Conservation (phyloP, 2,797 vertebrate genomes). For the Gymnothorax javanicus region DNA sequence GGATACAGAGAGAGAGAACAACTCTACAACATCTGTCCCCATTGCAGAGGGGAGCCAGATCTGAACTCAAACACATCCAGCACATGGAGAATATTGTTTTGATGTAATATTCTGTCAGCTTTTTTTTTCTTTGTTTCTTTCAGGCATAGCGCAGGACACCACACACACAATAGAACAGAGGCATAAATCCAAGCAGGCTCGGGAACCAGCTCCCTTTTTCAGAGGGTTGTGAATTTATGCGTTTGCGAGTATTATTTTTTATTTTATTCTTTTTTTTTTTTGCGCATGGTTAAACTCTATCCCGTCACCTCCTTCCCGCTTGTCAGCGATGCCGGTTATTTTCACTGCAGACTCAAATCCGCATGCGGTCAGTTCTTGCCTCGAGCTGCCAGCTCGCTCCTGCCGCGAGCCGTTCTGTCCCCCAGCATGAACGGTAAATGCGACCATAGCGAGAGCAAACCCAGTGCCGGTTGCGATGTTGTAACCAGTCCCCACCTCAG, state of each 20-base stretch:
- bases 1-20: conserved; percentile 64
- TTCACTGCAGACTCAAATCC: conserved; percentile 46
- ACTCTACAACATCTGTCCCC: conserved; percentile 78
- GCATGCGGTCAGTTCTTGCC: neutral
- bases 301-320: conserved; percentile 50
- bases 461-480: neutral
- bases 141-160: conserved; percentile 64
- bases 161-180: conserved; percentile 60
- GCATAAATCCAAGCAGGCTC: conserved; percentile 76
- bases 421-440: conserved; percentile 63
- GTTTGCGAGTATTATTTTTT: conserved; percentile 58
- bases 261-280: conserved; percentile 16
- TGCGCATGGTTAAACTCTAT: conserved; percentile 64
- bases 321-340: conserved; percentile 18
- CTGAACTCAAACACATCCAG: conserved; percentile 55
- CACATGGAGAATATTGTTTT: conserved; percentile 58
- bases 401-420: conserved; percentile 27
- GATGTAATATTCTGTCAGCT: conserved; percentile 59
- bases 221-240: conserved; percentile 66
- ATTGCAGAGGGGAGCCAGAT: conserved; percentile 80
- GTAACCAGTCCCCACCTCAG: neutral
- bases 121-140: neutral
- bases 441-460: conserved; percentile 29
- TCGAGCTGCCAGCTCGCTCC: neutral
- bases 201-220: conserved; percentile 44